Conservation (phyloP, 2,113 vertebrate species). For the Physeter macrocephalus region DNA sequence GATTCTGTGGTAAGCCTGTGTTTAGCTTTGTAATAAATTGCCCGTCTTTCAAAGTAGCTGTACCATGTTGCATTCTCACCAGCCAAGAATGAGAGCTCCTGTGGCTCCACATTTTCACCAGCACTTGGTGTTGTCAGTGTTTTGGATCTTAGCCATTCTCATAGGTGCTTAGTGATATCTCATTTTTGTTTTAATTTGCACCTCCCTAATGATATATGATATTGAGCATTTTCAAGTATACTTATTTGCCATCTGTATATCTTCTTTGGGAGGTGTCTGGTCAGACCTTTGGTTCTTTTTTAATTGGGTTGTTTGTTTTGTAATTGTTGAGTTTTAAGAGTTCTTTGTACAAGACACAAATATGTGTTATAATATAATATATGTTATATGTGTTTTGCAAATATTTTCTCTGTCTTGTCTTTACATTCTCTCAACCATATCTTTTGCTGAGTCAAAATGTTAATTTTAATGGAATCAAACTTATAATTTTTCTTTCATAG, state of each 20-base stretch:
- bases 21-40: no score
- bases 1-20: no score
- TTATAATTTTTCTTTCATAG: background rate
- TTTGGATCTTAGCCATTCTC: background rate
- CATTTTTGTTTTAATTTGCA: background rate
- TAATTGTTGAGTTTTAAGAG: background rate
- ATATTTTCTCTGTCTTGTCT: background rate
- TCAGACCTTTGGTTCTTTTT: background rate
- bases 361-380: background rate
- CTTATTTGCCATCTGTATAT: background rate
- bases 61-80: rapidly evolving
- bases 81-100: rapidly evolving
- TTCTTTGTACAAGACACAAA: background rate
- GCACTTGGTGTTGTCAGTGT: background rate
- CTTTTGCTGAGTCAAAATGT: background rate
- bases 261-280: background rate
- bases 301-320: background rate
- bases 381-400: background rate
- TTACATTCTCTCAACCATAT: background rate
- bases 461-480: background rate
- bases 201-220: background rate
- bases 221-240: background rate
- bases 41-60: background rate
- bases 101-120: rapidly evolving
- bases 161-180: background rate